These are phyloP conservation scores for Tanytarsus gracilentus DNA, from an alignment of 2,888 invertebrate genomes.

Conservation along the genomic window DNA sequence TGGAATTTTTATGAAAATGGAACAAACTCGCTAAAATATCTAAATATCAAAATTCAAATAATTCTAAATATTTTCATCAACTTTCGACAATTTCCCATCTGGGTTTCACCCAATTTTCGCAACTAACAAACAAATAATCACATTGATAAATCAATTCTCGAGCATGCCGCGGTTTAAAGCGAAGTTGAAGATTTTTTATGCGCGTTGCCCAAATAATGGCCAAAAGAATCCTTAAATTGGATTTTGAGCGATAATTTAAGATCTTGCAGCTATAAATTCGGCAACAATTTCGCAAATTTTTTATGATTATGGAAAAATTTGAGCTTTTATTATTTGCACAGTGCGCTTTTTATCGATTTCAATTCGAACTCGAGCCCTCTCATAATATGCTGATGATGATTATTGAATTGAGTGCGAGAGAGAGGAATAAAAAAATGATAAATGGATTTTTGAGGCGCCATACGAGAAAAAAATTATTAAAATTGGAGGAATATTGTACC, in stretches of 20 bases:
- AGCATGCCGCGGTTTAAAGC: not conserved
- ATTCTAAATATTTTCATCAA: no score
- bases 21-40: no score
- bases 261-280: constrained; percentile 14
- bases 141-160: constrained; percentile 27
- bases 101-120: no score
- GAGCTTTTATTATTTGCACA: not conserved
- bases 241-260: constrained; percentile 24
- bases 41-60: no score
- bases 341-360: not conserved
- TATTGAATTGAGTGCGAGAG: constrained; percentile 2
- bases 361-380: not conserved
- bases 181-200: not conserved
- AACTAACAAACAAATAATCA: constrained; percentile 11
- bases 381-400: not conserved
- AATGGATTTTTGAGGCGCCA: constrained; percentile 28
- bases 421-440: constrained; percentile 13
- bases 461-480: not conserved
- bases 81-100: no score
- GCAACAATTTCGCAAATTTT: not conserved
- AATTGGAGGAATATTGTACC: not conserved
- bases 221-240: constrained; percentile 20
- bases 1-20: no score
- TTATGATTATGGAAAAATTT: not conserved
- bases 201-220: no score